Evolutionary conservation across 2,797 vertebrate genomes (phyloP).

Genomic region (Pseudochaenichthys georgianus): DNA sequence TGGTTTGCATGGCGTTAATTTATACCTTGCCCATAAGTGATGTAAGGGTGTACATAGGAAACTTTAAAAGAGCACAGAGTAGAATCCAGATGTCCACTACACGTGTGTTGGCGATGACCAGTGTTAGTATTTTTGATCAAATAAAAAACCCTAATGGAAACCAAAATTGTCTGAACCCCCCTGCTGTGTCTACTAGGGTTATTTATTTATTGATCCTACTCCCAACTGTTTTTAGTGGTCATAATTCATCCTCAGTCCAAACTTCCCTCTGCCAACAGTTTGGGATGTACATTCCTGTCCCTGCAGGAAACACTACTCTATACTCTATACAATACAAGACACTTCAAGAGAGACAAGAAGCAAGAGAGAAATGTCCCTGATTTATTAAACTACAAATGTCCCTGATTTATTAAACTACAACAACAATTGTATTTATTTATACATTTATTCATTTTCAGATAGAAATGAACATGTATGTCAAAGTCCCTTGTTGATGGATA

Average conservation of each 20-base stretch:
- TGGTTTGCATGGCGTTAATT: neutral
- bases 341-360: neutral
- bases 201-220: slow-evolving; percentile 7
- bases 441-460: slow-evolving; percentile 1
- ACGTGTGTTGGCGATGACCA: too few relatives aligned
- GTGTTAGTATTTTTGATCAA: too few relatives aligned
- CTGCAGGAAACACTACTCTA: slow-evolving; percentile 26
- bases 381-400: neutral
- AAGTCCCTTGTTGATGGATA: neutral
- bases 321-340: slow-evolving; percentile 1
- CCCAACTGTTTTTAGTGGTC: neutral
- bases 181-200: neutral
- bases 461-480: slow-evolving; percentile 1
- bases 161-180: too few relatives aligned
- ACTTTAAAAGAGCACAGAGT: too few relatives aligned
- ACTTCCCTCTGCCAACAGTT: slow-evolving; percentile 3
- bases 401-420: neutral
- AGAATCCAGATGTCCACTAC: too few relatives aligned
- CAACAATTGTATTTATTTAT: slow-evolving; percentile 1
- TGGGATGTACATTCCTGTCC: slow-evolving; percentile 21
- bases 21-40: slow-evolving; percentile 7
- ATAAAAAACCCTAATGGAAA: too few relatives aligned
- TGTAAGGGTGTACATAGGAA: neutral
- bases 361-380: neutral
- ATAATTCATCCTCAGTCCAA: slow-evolving; percentile 6